phyloP scores from a whole-genome alignment of 2,888 invertebrate genomes.

The Palloptera scutellata region DNA sequence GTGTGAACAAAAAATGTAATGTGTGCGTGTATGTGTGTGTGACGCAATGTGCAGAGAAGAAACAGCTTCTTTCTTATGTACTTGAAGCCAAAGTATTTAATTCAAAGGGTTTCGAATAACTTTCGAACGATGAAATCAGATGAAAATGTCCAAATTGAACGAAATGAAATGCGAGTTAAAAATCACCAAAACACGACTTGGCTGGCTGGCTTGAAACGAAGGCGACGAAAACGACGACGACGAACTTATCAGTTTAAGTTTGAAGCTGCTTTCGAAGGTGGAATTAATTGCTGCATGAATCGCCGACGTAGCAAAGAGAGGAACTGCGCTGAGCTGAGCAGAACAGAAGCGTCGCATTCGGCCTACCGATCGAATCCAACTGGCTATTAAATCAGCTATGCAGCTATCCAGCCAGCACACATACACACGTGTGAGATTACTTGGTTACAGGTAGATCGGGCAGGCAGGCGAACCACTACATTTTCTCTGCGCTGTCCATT shows the following conservation, averaged over 20 bases:
- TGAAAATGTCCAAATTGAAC: conserved; percentile 39
- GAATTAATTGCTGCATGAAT: conserved; percentile 40
- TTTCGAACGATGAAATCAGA: conserved; percentile 35
- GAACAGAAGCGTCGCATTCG: no score
- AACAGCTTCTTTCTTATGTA: no score
- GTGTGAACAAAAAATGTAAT: no score
- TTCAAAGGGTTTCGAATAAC: no score
- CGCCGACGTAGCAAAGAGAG: conserved; percentile 26
- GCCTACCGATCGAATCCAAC: no score
- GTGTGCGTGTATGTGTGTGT: no score
- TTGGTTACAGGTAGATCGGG: neutral
- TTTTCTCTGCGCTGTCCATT: conserved; percentile 2
- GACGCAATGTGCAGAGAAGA: no score
- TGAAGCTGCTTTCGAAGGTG: conserved; percentile 20
- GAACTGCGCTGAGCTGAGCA: no score
- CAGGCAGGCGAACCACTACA: neutral
- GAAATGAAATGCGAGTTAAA: conserved; percentile 38
- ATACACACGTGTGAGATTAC: neutral
- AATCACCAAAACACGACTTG: conserved; percentile 38
- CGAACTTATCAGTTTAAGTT: conserved; percentile 36
- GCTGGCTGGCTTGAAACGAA: neutral
- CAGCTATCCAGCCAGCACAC: no score
- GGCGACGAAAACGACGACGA: conserved; percentile 17
- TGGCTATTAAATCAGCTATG: no score
- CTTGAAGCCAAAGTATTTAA: no score